phyloP scores from a whole-genome alignment of 2,113 vertebrate genomes.

The Zapornia atra region DNA sequence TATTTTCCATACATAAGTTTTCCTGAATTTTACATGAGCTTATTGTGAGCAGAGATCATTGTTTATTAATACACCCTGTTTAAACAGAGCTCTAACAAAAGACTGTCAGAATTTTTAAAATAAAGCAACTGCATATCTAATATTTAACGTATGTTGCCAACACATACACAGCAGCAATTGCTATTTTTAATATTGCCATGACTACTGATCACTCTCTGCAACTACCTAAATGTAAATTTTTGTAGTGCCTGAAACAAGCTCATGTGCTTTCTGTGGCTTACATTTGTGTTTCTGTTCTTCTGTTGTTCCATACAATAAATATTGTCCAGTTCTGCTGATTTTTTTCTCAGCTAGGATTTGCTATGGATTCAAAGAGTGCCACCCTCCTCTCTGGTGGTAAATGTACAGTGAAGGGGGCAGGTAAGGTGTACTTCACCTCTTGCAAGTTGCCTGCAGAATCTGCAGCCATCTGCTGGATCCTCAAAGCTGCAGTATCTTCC shows the following conservation, averaged over 20 bases:
- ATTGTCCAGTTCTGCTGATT: not conserved
- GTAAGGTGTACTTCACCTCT: not conserved
- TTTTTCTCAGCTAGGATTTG: not conserved
- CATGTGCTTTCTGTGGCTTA: not conserved
- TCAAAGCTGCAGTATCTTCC: not conserved
- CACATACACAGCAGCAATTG: not conserved
- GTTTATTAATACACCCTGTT: not conserved
- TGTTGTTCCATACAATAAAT: not conserved
- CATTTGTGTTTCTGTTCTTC: not conserved
- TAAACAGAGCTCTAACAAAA: not conserved
- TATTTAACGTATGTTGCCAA: not conserved
- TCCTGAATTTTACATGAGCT: not conserved
- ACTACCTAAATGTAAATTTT: not conserved
- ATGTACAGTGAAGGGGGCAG: not conserved
- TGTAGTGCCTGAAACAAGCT: not conserved
- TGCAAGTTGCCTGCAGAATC: not conserved
- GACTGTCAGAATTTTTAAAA: not conserved
- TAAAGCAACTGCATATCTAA: not conserved
- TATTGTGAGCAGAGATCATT: not conserved
- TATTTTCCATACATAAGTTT: not conserved
- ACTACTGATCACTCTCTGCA: not conserved
- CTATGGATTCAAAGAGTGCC: not conserved
- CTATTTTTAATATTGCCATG: not conserved
- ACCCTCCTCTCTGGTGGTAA: not conserved
- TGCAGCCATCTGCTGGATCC: not conserved